These are phyloP conservation scores for Mylabris phalerata DNA, from an alignment of 1,140 invertebrate genomes.

Conservation along the genomic window DNA sequence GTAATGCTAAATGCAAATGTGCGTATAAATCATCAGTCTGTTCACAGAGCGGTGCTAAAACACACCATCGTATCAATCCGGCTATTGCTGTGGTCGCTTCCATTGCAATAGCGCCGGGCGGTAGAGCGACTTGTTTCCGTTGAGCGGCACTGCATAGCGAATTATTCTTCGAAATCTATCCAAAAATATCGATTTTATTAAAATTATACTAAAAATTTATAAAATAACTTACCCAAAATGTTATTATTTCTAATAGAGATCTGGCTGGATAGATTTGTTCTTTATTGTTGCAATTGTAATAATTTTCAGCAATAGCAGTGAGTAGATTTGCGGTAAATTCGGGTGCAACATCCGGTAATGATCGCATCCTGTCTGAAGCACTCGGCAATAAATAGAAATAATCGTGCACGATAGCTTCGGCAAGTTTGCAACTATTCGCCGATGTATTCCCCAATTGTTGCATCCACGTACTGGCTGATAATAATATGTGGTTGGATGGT, in stretches of 20 bases:
- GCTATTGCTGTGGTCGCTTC: slow-evolving; percentile 72
- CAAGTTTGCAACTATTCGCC: slow-evolving; percentile 58
- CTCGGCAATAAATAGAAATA: slow-evolving; percentile 66
- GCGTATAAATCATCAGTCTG: slow-evolving; percentile 49
- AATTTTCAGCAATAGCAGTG: slow-evolving; percentile 72
- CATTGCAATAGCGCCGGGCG: slow-evolving; percentile 73
- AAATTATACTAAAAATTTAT: neutral
- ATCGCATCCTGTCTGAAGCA: slow-evolving; percentile 56
- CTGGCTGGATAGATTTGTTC: slow-evolving; percentile 48
- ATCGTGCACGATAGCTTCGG: slow-evolving; percentile 67
- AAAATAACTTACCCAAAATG: slow-evolving; percentile 50
- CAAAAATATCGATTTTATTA: slow-evolving; percentile 12
- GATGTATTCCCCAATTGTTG: slow-evolving; percentile 77
- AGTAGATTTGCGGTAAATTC: slow-evolving; percentile 76
- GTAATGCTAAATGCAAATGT: slow-evolving; percentile 56
- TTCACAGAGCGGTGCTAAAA: slow-evolving; percentile 54
- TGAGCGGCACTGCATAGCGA: slow-evolving; percentile 64
- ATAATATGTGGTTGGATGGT: slow-evolving; percentile 61
- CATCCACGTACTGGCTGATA: slow-evolving; percentile 75
- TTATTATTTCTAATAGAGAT: slow-evolving; percentile 55
- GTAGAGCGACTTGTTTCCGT: slow-evolving; percentile 58
- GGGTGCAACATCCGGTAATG: slow-evolving; percentile 61
- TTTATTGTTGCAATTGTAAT: slow-evolving; percentile 46
- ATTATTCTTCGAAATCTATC: slow-evolving; percentile 55
- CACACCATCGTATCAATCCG: slow-evolving; percentile 66